Conservation (phyloP, 2,113 vertebrate genomes). For the Datnioides undecimradiatus region DNA sequence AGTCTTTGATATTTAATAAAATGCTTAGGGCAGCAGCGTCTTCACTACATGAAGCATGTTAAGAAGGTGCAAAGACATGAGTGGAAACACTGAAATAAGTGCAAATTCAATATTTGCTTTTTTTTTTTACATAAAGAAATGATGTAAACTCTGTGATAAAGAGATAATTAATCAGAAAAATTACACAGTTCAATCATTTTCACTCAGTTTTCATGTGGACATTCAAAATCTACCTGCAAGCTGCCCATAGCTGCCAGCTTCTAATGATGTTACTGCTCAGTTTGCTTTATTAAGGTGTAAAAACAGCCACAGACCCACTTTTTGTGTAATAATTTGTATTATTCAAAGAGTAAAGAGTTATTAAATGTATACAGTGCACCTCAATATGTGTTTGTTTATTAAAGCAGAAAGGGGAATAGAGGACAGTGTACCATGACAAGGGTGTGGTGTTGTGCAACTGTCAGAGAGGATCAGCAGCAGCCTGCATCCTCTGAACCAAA, state of each 20-base stretch:
- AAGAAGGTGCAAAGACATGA: background rate
- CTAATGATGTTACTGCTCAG: background rate
- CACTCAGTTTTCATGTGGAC: background rate
- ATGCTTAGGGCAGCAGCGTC: background rate
- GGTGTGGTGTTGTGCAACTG: background rate
- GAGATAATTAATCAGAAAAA: background rate
- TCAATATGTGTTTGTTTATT: too few relatives aligned
- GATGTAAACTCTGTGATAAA: too few relatives aligned
- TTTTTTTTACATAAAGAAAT: background rate
- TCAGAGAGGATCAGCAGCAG: background rate
- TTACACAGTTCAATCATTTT: background rate
- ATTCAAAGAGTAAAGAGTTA: background rate
- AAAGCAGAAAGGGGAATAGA: background rate
- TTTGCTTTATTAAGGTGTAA: background rate
- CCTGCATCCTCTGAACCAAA: background rate
- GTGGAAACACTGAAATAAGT: background rate
- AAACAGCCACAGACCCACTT: background rate
- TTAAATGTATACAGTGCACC: background rate
- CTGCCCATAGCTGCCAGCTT: background rate
- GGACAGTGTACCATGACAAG: background rate
- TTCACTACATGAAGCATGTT: background rate
- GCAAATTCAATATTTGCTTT: background rate
- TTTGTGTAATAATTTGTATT: background rate
- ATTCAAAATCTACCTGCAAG: background rate
- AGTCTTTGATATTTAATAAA: background rate